Evolutionary conservation across 2,113 vertebrate species (phyloP).

Genomic region (Danio rerio): DNA sequence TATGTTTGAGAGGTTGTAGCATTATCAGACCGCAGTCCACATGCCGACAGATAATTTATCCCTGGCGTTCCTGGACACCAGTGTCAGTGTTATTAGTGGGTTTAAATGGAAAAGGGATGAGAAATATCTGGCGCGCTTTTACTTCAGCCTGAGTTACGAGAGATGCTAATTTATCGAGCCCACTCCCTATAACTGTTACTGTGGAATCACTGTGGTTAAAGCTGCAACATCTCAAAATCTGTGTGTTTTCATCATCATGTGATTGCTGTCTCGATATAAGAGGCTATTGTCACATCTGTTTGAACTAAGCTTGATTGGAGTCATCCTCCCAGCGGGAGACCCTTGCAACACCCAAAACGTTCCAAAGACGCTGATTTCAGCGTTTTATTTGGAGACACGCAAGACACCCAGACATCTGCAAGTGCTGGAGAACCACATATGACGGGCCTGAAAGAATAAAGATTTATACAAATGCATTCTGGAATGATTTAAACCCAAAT

Average conservation of each 20-base stretch:
- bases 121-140: slow-evolving; percentile 4
- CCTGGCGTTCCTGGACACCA: not conserved
- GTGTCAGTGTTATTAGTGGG: slow-evolving; percentile 28
- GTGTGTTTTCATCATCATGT: slow-evolving; percentile 21
- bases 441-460: slow-evolving; percentile 40
- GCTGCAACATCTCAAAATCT: slow-evolving; percentile 5
- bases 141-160: slow-evolving; percentile 27
- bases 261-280: slow-evolving; percentile 2
- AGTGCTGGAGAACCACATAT: slow-evolving; percentile 46
- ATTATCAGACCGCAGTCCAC: not conserved
- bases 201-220: slow-evolving; percentile 22
- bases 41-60: slow-evolving; percentile 22
- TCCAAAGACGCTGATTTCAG: slow-evolving; percentile 43
- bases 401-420: slow-evolving; percentile 35
- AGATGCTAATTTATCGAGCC: slow-evolving; percentile 4
- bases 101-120: slow-evolving; percentile 3
- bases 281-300: slow-evolving; percentile 39
- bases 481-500: slow-evolving; percentile 39
- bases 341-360: slow-evolving; percentile 42
- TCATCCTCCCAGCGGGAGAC: slow-evolving; percentile 28
- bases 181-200: slow-evolving; percentile 1
- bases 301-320: slow-evolving; percentile 25
- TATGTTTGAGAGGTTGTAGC: not conserved
- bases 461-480: slow-evolving; percentile 46
- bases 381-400: slow-evolving; percentile 29